Conservation (phyloP, 2,888 invertebrate genomes). For the Exephanes ischioxanthus region DNA sequence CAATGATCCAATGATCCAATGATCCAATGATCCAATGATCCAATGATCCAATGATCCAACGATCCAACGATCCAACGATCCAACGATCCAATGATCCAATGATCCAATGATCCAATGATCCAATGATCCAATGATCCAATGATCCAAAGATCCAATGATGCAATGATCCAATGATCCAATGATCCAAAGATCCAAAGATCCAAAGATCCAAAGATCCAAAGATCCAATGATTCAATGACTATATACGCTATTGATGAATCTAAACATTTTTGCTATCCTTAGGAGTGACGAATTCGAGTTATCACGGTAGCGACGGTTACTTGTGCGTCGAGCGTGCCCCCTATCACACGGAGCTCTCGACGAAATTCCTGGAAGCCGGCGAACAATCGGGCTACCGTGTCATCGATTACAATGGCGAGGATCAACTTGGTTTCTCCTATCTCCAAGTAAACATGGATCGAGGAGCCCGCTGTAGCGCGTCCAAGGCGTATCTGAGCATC, state of each 20-base stretch:
- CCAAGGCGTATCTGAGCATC: conserved; percentile 86
- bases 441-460: conserved; percentile 86
- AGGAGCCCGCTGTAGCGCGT: conserved; percentile 86
- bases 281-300: conserved; percentile 86
- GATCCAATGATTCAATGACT: background rate
- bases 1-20: too few species aligned
- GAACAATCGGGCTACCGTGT: conserved; percentile 81
- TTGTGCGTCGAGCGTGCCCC: conserved; percentile 83
- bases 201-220: too few species aligned
- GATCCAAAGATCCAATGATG: too few species aligned
- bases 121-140: too few species aligned
- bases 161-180: too few species aligned
- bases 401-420: conserved; percentile 84
- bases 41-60: too few species aligned
- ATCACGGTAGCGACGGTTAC: conserved; percentile 83
- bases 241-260: background rate
- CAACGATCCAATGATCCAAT: too few species aligned
- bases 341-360: conserved; percentile 81
- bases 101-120: too few species aligned
- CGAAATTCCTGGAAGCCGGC: conserved; percentile 82
- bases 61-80: too few species aligned
- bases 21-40: too few species aligned
- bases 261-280: conserved; percentile 82
- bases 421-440: conserved; percentile 86
- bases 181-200: too few species aligned